Evolutionary conservation across 2,888 invertebrate genomes (phyloP).

Genomic region (Cheilosia soror): DNA sequence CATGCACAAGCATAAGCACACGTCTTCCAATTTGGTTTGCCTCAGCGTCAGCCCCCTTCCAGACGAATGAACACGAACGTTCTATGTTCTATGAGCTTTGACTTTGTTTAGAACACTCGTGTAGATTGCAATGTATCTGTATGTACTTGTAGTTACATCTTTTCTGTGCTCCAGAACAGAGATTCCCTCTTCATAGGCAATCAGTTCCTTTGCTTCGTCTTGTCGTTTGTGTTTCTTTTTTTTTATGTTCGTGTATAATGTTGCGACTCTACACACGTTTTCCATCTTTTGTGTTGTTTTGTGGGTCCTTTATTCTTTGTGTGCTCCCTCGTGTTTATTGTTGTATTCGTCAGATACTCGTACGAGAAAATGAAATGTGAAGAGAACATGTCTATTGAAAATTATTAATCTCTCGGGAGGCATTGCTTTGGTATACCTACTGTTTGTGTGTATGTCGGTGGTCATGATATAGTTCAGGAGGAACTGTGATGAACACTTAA

Average conservation of each 20-base stretch:
- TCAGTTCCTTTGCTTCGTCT: slow-evolving; percentile 37
- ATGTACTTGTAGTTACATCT: slow-evolving; percentile 5
- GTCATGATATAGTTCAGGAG: slow-evolving; percentile 52
- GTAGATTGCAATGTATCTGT: neutral
- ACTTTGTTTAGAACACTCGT: slow-evolving; percentile 6
- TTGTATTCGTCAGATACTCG: slow-evolving; percentile 66
- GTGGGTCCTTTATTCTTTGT: slow-evolving; percentile 26
- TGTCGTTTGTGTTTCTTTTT: slow-evolving; percentile 19
- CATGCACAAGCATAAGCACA: neutral
- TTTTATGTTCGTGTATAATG: slow-evolving; percentile 6
- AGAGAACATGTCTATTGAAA: slow-evolving; percentile 73
- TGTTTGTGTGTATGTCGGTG: slow-evolving; percentile 7
- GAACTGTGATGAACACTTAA: slow-evolving; percentile 41
- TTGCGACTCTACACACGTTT: slow-evolving; percentile 70
- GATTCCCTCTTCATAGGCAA: slow-evolving; percentile 45
- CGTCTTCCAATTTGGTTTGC: slow-evolving; percentile 40
- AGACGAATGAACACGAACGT: slow-evolving; percentile 23
- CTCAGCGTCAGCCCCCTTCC: neutral
- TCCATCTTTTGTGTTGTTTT: slow-evolving; percentile 36
- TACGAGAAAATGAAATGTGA: slow-evolving; percentile 73
- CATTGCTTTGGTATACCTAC: slow-evolving; percentile 35
- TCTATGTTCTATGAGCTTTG: slow-evolving; percentile 22
- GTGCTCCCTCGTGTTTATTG: slow-evolving; percentile 49
- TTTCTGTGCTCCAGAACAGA: slow-evolving; percentile 4
- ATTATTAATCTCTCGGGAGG: slow-evolving; percentile 73